These are phyloP conservation scores for Neoaliturus tenellus DNA, from an alignment of 2,888 invertebrate species.

Conservation along the genomic window DNA sequence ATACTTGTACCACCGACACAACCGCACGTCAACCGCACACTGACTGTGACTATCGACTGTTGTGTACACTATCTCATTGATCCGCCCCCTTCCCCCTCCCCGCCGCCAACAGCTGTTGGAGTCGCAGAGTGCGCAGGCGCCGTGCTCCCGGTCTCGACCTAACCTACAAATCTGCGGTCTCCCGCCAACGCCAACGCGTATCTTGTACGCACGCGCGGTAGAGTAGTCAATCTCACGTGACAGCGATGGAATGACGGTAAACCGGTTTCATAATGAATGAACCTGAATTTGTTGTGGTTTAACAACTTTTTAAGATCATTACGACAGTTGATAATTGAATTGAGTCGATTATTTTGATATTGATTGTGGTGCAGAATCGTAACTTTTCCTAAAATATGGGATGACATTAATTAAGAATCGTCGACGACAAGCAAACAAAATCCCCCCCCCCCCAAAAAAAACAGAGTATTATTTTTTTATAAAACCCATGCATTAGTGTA, in stretches of 20 bases:
- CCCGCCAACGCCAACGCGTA: not conserved
- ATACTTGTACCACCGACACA: not conserved
- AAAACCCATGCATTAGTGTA: too few species aligned
- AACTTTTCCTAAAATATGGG: too few species aligned
- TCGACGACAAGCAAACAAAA: too few species aligned
- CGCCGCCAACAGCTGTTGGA: not conserved
- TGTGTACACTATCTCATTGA: constrained; percentile 17
- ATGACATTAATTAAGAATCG: too few species aligned
- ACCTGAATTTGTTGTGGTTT: too few species aligned
- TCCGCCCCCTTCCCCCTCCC: not conserved
- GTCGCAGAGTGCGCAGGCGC: not conserved
- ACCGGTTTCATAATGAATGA: too few species aligned
- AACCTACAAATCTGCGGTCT: not conserved
- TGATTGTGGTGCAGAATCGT: too few species aligned
- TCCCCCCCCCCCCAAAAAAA: too few species aligned
- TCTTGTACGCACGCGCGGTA: not conserved
- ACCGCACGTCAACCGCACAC: not conserved
- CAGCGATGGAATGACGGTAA: not conserved
- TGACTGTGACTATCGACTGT: constrained; percentile 22
- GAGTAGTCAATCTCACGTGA: not conserved
- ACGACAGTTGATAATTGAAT: too few species aligned
- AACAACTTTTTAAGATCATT: too few species aligned
- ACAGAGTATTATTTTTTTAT: too few species aligned
- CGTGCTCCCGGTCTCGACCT: not conserved
- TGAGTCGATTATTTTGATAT: too few species aligned